Base-by-base conservation (phyloP, 2,797 vertebrate species). In the Chaenodraco wilsoni region DNA sequence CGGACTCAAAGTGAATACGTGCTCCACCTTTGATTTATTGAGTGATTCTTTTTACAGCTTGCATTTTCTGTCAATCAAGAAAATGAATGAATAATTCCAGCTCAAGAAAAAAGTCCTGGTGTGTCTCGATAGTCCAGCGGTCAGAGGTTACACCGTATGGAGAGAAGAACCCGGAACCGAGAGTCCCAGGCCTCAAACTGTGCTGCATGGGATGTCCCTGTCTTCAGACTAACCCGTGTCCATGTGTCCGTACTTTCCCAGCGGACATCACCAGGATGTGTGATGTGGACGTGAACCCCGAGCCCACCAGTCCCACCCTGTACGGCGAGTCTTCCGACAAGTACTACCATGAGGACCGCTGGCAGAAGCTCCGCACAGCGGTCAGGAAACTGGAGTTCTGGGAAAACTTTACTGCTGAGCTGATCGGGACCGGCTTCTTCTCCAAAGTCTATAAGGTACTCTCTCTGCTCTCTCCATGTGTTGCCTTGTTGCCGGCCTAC, bases 381-480 rank as follows among this genome's bases (percentile, higher is more conserved):
- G 96, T 96, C 75, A 91, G 95, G 51, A 96, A 94, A 80, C 93
- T 97, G 86, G 96, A 97, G 48, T 96, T 96, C 92, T 97, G 96
- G 96, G 96, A 96, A 74, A 95, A 94, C 87, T 96, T 96, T 80
- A 94, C 79, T 0, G 78, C 94, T 0, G 96, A 97, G 82, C 92
- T 96, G 6, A 94, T 96, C 2, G 96, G 96, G 49, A 96, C 91
- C 0, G 96, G 96, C 60, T 97, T 97, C 90, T 96, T 96, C 93
- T 97, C 96, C 73, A 95, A 94, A 81, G 96, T 97, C 61, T 97
- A 96, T 84, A 97, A 97, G 95, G 96, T 97, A 93, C 76, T 67
- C 33, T 15, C 2, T 61, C 61, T 49, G 49, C 49, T 68, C 16
- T 45, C 44, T 23, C 41, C 11, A 17, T 10, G 3, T 43, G 60